A percentile compares a stretch with the other conserved stretches of the same genome.
Evolutionary conservation across 2,797 vertebrate genomes (phyloP).

Genomic region (Heteromormyrus szaboi): DNA sequence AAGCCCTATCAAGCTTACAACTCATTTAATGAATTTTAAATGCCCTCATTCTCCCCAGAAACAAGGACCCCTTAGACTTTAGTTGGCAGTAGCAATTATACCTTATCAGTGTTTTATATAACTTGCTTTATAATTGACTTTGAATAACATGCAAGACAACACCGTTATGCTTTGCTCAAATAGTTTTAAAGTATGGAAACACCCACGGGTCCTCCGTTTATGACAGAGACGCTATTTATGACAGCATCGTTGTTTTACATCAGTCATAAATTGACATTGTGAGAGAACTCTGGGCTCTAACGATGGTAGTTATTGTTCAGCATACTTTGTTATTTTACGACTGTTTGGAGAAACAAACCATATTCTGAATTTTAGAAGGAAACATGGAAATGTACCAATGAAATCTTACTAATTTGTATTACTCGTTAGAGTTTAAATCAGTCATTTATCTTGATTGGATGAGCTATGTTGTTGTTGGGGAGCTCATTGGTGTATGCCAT

Average conservation of each 20-base stretch:
- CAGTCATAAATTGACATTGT: neutral
- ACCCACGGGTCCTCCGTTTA: neutral
- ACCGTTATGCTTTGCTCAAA: slow-evolving; percentile 22
- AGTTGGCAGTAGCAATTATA: slow-evolving; percentile 43
- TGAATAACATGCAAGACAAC: slow-evolving; percentile 35
- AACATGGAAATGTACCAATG: neutral
- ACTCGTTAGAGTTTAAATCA: neutral
- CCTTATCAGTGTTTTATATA: slow-evolving; percentile 43
- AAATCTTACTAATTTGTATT: neutral
- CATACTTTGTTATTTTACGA: neutral
- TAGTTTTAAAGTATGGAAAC: slow-evolving; percentile 30
- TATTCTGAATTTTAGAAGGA: neutral
- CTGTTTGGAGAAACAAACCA: neutral
- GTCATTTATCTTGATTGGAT: neutral
- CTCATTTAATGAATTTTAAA: slow-evolving; percentile 42
- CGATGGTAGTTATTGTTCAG: neutral
- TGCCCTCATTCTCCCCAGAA: slow-evolving; percentile 42
- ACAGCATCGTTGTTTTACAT: neutral
- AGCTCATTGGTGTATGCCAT: neutral
- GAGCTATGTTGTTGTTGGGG: neutral
- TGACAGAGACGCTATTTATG: neutral
- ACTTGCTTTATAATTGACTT: slow-evolving; percentile 42
- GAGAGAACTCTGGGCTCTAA: neutral
- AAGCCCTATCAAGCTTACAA: slow-evolving; percentile 31
- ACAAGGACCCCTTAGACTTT: slow-evolving; percentile 32